Evolutionary conservation across 1,140 invertebrate species (phyloP), one percentile per base, ranked within the genome.

Genomic region (Drosophila tropicalis): DNA sequence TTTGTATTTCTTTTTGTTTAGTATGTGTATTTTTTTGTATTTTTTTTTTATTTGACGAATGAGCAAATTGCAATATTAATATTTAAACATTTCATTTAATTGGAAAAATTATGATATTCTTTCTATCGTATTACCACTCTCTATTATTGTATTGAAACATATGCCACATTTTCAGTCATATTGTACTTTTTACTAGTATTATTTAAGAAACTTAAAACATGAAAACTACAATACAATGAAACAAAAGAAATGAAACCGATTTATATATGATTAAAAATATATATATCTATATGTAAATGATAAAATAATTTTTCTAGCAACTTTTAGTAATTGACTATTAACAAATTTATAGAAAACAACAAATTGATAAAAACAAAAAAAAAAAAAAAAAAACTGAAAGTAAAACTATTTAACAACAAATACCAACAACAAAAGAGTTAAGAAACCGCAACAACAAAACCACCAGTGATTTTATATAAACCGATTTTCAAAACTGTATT

Each of bases 401-500:
- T 74, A 57, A 74, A 66, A 74, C 72, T 54, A 63, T 72, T 40
- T 29, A 68, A 75, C 56, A 73, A 72, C 72, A 75, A 62, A 54
- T 39, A 73, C 36, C 70, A 64, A 74, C 22, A 67, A 75, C 70
- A 71, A 51, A 51, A 12, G 44, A 51, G 19, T 22, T 19, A 51
- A 51, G 3, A 51, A 51, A 51, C 44, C 17, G 40, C 55, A 78
- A 68, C 40, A 72, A 72, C 58, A 72, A 76, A 73, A 86, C 83
- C 83, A 86, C 83, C 83, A 86, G 83, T 86, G 83, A 86, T 87
- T 86, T 86, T 87, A 70, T 86, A 86, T 76, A 82, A 87, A 64
- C 75, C 83, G 75, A 87, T 87, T 82, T 75, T 86, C 79, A 70
- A 72, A 71, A 76, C 72, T 76, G 66, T 76, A 70, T 76, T 76